Base-by-base conservation (phyloP, 2,113 vertebrate genomes). In the Telmatochromis brachygnathus region DNA sequence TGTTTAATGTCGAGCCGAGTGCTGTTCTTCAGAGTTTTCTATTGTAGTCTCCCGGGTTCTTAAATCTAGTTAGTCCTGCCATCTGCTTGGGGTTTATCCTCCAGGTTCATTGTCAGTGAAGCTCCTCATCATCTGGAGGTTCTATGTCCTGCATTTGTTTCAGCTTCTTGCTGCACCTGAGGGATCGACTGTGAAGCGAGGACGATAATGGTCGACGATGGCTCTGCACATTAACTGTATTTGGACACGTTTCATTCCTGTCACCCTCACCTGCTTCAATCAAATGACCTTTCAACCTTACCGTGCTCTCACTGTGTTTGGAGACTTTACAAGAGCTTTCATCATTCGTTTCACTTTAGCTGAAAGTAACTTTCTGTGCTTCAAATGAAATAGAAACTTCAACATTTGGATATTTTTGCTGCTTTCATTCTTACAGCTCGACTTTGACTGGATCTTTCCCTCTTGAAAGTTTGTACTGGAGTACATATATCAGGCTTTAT, bases 11-110 rank as follows among this genome's bases (percentile, higher is more conserved):
- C 4, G 37, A 42, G 37, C n/a, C 0, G 17, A 62, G 58, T 2
- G 37, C 3, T 42, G 37, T 42, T 70, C 65, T 6, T 73, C 37
- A 26, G n/a, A 68, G 0, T 0, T 68, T 68, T 68, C 19, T 37
- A 5, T 68, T 2, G 11, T 5, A 68, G 35, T 65, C 9, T 33
- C 56, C 56, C 1, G 0, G 15, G 28, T 62, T 62, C 30, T 65
- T n/a, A 35, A n/a, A 19, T 65, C 17, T n/a, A 2, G 9, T 1
- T 35, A 7, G 30, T 14, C 19, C 19, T 39, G 19, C 33, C 7
- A 68, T 68, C 35, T 8, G 62, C 5, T 23, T 39, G 62, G n/a
- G 35, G 35, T 39, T 0, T 26, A 15, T 73, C 21, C 37, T 73
- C n/a, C 65, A 23, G 21, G 62, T 37, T 68, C 11, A 37, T 8